Evolutionary conservation across 1,140 invertebrate species (phyloP).

Genomic region (Diabrotica virgifera): DNA sequence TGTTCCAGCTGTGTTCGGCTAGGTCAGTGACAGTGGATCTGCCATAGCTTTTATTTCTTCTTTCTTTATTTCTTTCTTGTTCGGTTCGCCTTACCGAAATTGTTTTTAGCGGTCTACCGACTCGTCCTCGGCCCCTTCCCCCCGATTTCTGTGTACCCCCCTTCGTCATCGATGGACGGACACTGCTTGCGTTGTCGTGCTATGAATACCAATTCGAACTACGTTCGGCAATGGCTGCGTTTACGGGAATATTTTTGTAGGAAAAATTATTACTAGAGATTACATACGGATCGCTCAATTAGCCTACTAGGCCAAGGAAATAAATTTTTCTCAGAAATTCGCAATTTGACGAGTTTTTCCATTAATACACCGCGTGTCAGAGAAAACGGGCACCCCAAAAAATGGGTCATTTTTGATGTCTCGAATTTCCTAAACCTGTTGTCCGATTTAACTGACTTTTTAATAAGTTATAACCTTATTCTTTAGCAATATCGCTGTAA

Average conservation of each 20-base stretch:
- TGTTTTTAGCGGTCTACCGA: slow-evolving; percentile 1
- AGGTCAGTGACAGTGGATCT: background rate
- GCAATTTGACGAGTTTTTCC: too few relatives aligned
- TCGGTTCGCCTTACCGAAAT: background rate
- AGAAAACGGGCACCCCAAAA: too few relatives aligned
- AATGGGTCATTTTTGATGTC: too few relatives aligned
- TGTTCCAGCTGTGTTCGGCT: background rate
- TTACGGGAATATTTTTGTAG: background rate
- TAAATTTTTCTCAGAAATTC: too few relatives aligned
- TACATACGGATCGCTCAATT: too few relatives aligned
- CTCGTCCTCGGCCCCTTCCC: background rate
- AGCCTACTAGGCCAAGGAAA: too few relatives aligned
- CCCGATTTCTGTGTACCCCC: background rate
- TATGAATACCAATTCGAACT: background rate
- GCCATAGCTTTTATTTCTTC: background rate
- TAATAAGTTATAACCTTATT: too few relatives aligned
- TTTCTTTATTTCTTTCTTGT: background rate
- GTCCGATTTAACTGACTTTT: too few relatives aligned
- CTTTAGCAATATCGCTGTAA: too few relatives aligned
- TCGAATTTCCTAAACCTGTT: too few relatives aligned
- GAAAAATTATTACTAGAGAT: too few relatives aligned
- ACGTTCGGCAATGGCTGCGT: background rate
- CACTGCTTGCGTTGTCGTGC: background rate
- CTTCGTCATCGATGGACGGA: background rate
- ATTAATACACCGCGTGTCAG: too few relatives aligned